Base-by-base conservation (phyloP, 2,113 vertebrate genomes). In the Bos javanicus region DNA sequence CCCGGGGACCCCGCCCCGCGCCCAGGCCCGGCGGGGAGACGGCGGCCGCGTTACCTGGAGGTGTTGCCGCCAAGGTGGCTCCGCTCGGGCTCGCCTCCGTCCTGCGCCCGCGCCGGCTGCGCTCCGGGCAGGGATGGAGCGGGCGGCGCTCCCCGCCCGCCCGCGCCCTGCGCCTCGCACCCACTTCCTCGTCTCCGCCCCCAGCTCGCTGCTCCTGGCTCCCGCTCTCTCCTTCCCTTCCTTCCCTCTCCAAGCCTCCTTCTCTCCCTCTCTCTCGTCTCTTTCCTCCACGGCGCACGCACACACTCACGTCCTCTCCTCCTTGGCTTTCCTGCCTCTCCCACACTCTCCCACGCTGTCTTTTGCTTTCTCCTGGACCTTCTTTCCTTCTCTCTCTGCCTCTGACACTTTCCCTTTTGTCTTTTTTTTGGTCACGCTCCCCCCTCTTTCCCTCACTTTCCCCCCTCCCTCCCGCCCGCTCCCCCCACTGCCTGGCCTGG, bases 131-230 rank as follows among this genome's bases (percentile, higher is more conserved):
- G 84, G 93, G 97, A 96, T 94, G 96, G 39, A 87, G 95, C 50
- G 17, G 60, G 93, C 64, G 48, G 91, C 60, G 83, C 90, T 33
- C 33, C 78, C 2, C 74, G 13, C 90, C 97, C 28, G 36, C 59
- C 71, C 71, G 36, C 71, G 50, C 92, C 74, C n/a, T 67, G 76
- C 46, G 90, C 96, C 92, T 90, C 74, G 89, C 87, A 15, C 96
- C 86, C 97, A 97, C 98, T 98, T 98, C 97, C 97, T 98, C 93
- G 95, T 96, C 98, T 90, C 98, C 97, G 97, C 98, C 97, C 88
- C 95, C 93, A 39, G 6, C 91, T 64, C 87, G 83, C 97, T 71
- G 94, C 97, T 97, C 97, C 97, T 83, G 46, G 59, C 87, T 87
- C 56, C 19, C 84, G 4, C 9, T 71, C 5, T n/a, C 80, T 64